Percentiles rank a stretch among this genome's conserved stretches.
These are phyloP conservation scores for Pseudorectes ferrugineus DNA, from an alignment of 2,113 vertebrate species.

Conservation along the genomic window DNA sequence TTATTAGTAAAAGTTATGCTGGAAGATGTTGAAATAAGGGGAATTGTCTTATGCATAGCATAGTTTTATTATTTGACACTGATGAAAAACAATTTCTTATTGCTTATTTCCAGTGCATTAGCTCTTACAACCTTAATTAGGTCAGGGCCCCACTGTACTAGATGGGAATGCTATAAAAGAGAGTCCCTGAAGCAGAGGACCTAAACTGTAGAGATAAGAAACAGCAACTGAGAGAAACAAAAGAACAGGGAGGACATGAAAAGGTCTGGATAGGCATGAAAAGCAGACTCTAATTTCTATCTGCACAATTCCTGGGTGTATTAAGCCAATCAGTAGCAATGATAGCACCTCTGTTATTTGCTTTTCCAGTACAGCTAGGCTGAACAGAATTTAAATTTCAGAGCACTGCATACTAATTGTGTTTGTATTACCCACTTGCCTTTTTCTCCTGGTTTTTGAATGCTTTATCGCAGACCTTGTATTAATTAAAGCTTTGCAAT, in stretches of 20 bases:
- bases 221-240: neutral
- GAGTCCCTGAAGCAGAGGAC: neutral
- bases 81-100: neutral
- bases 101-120: neutral
- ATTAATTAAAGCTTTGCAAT: conserved; percentile 5
- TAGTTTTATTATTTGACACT: neutral
- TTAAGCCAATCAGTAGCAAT: conserved; percentile 32
- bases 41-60: neutral
- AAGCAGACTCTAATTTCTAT: neutral
- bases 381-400: conserved; percentile 42
- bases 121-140: neutral
- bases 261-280: neutral
- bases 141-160: neutral
- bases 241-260: neutral
- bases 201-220: neutral
- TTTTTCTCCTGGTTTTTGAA: neutral
- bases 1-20: neutral
- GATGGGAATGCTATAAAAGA: neutral
- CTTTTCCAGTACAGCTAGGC: neutral
- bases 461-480: neutral
- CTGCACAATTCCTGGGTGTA: conserved; percentile 10
- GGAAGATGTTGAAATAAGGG: neutral
- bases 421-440: neutral
- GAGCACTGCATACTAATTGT: conserved; percentile 3
- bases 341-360: conserved; percentile 45